Evolutionary conservation across 2,797 vertebrate genomes (phyloP).

Genomic region (Gouania willdenowi): DNA sequence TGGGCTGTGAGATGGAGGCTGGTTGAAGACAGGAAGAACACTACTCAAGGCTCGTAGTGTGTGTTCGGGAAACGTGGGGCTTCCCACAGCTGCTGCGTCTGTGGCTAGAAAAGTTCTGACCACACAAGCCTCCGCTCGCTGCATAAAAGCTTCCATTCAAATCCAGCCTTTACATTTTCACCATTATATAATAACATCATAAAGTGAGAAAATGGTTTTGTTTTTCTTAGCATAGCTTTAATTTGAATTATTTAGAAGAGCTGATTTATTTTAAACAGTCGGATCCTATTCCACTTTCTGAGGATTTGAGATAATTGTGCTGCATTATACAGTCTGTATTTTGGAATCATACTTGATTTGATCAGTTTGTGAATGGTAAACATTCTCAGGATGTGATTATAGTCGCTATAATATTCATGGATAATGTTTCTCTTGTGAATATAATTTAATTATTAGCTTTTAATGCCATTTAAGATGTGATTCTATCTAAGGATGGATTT

Average conservation of each 20-base stretch:
- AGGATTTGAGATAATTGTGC: too few relatives aligned
- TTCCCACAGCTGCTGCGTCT: constrained; percentile 31
- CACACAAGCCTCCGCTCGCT: constrained; percentile 12
- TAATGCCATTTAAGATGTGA: too few relatives aligned
- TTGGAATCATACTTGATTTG: too few relatives aligned
- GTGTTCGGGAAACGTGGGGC: constrained; percentile 1
- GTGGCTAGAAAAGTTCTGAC: constrained; percentile 33
- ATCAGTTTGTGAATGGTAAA: too few relatives aligned
- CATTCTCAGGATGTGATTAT: too few relatives aligned
- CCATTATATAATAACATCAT: neutral
- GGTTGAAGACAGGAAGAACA: constrained; percentile 5
- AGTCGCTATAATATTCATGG: too few relatives aligned
- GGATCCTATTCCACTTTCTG: constrained; percentile 2
- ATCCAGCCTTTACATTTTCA: constrained; percentile 11
- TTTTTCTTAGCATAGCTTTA: neutral
- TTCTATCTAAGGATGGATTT: too few relatives aligned
- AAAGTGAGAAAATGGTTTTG: constrained; percentile 11
- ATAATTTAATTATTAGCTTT: too few relatives aligned
- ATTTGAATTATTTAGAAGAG: constrained; percentile 4
- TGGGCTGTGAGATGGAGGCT: constrained; percentile 14
- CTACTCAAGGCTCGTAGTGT: constrained; percentile 3
- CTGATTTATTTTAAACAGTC: constrained; percentile 5
- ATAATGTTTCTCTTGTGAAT: too few relatives aligned
- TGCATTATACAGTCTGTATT: too few relatives aligned
- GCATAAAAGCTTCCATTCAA: constrained; percentile 24